phyloP scores from a whole-genome alignment of 2,797 vertebrate genomes.

The Coregonus sp. region DNA sequence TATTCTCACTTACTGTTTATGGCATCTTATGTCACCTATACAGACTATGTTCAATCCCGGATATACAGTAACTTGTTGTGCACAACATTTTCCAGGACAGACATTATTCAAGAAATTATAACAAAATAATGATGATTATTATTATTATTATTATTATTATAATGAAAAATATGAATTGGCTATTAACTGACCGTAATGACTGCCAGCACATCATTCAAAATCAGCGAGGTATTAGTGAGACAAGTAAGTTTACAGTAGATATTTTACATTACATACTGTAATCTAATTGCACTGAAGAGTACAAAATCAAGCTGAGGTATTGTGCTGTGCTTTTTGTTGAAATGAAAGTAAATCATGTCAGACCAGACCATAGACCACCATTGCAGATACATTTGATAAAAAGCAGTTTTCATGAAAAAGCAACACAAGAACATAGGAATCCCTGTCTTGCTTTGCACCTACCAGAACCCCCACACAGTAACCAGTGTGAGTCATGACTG shows the following conservation, averaged over 20 bases:
- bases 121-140: too few species aligned
- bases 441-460: constrained; percentile 29
- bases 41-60: too few species aligned
- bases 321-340: not conserved
- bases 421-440: constrained; percentile 34
- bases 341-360: not conserved
- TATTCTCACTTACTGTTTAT: not conserved
- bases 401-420: not conserved
- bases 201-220: too few species aligned
- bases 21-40: not conserved
- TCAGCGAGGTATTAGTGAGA: too few species aligned
- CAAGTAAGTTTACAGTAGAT: too few species aligned
- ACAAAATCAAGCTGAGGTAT: too few species aligned
- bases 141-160: too few species aligned
- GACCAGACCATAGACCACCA: constrained; percentile 10
- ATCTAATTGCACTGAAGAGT: not conserved
- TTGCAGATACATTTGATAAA: not conserved
- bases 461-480: constrained; percentile 38
- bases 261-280: not conserved
- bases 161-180: too few species aligned
- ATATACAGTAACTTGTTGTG: too few species aligned
- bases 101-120: too few species aligned
- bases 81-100: too few species aligned
- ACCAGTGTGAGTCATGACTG: constrained; percentile 56
- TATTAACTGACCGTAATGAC: too few species aligned